Evolutionary conservation across 2,797 vertebrate genomes (phyloP).

Genomic region (Avahi laniger): DNA sequence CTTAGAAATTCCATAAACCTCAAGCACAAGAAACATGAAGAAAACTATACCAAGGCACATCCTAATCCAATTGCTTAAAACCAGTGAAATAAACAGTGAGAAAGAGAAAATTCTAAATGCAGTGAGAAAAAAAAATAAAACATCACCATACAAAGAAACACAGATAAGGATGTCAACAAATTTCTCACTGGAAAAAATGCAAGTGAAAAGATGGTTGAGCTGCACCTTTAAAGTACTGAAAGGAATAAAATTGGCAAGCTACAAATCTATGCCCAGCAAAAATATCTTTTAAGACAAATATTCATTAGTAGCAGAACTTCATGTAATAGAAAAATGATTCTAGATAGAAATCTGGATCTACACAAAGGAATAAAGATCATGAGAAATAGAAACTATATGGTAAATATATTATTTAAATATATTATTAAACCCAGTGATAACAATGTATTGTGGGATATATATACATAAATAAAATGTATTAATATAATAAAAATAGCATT

Average conservation of each 20-base stretch:
- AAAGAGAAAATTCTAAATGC: not conserved
- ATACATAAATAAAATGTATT: not conserved
- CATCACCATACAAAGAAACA: not conserved
- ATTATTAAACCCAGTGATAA: not conserved
- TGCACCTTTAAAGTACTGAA: not conserved
- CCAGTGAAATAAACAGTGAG: not conserved
- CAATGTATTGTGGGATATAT: not conserved
- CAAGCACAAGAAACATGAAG: not conserved
- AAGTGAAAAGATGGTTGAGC: not conserved
- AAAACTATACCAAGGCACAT: not conserved
- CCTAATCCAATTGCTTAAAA: not conserved
- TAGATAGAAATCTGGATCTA: not conserved
- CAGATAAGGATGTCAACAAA: not conserved
- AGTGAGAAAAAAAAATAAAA: not conserved
- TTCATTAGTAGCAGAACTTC: not conserved
- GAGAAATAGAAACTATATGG: not conserved
- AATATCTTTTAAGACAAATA: conserved; percentile 14
- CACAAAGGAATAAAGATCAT: not conserved
- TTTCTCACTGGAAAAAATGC: not conserved
- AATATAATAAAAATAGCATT: not conserved
- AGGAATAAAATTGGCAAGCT: not conserved
- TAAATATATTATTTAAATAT: not conserved
- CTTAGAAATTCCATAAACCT: not conserved
- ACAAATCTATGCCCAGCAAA: not conserved
- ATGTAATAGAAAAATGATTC: not conserved